Evolutionary conservation across 2,888 invertebrate genomes (phyloP).

Genomic region (Podabrus alpinus): DNA sequence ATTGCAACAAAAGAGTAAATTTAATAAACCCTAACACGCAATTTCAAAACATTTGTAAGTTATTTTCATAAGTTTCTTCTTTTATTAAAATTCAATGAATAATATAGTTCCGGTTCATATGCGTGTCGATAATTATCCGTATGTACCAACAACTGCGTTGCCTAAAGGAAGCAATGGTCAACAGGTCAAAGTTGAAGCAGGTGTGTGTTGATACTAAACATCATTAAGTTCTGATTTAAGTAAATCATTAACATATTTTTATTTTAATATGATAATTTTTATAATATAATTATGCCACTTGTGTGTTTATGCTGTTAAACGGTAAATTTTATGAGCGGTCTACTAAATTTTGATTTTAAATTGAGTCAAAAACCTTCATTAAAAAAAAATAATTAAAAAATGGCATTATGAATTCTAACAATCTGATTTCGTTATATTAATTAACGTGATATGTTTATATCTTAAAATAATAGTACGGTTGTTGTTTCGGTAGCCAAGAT

Average conservation of each 20-base stretch:
- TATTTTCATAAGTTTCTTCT: slow-evolving; percentile 22
- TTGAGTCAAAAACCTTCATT: background rate
- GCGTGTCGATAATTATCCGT: slow-evolving; percentile 8
- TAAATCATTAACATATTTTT: background rate
- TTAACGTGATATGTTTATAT: background rate
- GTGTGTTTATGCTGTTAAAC: background rate
- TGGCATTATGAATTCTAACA: background rate
- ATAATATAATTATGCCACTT: background rate
- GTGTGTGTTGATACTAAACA: slow-evolving; percentile 7
- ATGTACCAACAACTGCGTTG: slow-evolving; percentile 6
- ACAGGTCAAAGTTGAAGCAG: slow-evolving; percentile 31
- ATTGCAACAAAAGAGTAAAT: background rate
- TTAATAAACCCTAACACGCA: slow-evolving; percentile 11
- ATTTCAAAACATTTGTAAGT: slow-evolving; percentile 25
- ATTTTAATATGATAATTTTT: background rate
- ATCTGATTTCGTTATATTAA: background rate
- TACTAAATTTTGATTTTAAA: background rate
- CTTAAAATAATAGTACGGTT: background rate
- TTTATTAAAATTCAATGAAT: slow-evolving; percentile 28
- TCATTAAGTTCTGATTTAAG: background rate
- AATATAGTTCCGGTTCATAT: slow-evolving; percentile 22
- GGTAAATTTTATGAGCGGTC: background rate
- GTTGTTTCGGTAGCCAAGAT: slow-evolving; percentile 9
- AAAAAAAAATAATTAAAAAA: background rate
- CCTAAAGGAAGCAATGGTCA: slow-evolving; percentile 24